Evolutionary conservation across 2,113 vertebrate species (phyloP).

Genomic region (Myotis brandtii): DNA sequence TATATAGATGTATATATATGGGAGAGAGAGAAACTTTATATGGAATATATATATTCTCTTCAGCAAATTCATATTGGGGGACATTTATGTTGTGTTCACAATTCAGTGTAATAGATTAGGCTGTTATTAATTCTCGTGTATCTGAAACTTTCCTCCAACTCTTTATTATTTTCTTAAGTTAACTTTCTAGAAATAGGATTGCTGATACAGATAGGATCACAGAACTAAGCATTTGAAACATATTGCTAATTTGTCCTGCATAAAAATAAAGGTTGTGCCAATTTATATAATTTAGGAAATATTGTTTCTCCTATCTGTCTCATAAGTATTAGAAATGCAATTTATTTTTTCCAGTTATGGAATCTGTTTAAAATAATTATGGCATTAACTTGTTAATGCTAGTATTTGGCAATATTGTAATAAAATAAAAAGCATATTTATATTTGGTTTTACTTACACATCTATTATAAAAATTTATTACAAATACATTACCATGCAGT

Average conservation of each 20-base stretch:
- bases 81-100: background rate
- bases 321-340: background rate
- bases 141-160: background rate
- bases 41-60: background rate
- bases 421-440: background rate
- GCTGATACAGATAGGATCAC: background rate
- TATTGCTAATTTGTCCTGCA: background rate
- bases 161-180: background rate
- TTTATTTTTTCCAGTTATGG: background rate
- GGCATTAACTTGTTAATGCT: background rate
- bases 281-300: background rate
- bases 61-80: background rate
- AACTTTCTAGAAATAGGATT: background rate
- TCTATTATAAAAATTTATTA: background rate
- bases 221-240: background rate
- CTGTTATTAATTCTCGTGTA: background rate
- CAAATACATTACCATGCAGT: background rate
- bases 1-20: background rate
- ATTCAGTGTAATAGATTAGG: background rate
- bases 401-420: background rate
- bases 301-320: background rate
- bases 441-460: background rate
- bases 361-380: background rate
- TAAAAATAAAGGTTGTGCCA: background rate
- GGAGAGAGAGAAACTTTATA: background rate